Evolutionary conservation across 2,797 vertebrate genomes (phyloP).

Genomic region (Enteromius afrohamiltoni): DNA sequence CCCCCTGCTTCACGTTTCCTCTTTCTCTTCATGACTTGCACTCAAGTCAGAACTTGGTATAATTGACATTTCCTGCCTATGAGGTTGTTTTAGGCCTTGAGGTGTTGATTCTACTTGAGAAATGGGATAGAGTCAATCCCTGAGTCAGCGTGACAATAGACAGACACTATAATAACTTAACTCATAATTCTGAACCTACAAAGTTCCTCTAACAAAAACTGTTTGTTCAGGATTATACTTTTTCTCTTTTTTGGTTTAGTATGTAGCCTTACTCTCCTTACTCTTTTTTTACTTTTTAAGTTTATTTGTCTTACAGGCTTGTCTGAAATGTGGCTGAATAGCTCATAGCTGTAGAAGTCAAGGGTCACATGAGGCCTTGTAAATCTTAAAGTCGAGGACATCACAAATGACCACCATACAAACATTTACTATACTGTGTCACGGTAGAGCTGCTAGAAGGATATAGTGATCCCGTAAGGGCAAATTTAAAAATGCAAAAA

Average conservation of each 20-base stretch:
- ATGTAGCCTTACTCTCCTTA: neutral
- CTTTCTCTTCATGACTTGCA: neutral
- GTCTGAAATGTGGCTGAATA: slow-evolving; percentile 7
- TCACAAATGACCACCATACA: slow-evolving; percentile 5
- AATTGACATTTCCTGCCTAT: slow-evolving; percentile 39
- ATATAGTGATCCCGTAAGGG: neutral
- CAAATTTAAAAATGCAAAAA: neutral
- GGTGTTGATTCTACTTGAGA: slow-evolving; percentile 23
- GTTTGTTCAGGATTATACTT: slow-evolving; percentile 20
- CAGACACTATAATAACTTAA: neutral
- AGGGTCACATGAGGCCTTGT: slow-evolving; percentile 16
- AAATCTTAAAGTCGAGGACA: neutral
- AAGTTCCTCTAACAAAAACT: slow-evolving; percentile 11
- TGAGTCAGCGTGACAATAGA: slow-evolving; percentile 44
- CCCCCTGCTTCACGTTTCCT: neutral
- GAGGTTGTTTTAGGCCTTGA: slow-evolving; percentile 24
- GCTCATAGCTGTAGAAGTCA: slow-evolving; percentile 18
- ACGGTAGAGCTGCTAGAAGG: neutral
- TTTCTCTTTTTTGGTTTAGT: neutral
- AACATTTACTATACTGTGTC: slow-evolving; percentile 16
- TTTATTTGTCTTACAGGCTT: slow-evolving; percentile 32
- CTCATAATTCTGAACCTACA: neutral
- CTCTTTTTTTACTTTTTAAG: slow-evolving; percentile 42
- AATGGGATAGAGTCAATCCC: slow-evolving; percentile 25
- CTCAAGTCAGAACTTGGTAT: slow-evolving; percentile 9